phyloP scores from a whole-genome alignment of 2,797 vertebrate species.

The Alosa sapidissima region DNA sequence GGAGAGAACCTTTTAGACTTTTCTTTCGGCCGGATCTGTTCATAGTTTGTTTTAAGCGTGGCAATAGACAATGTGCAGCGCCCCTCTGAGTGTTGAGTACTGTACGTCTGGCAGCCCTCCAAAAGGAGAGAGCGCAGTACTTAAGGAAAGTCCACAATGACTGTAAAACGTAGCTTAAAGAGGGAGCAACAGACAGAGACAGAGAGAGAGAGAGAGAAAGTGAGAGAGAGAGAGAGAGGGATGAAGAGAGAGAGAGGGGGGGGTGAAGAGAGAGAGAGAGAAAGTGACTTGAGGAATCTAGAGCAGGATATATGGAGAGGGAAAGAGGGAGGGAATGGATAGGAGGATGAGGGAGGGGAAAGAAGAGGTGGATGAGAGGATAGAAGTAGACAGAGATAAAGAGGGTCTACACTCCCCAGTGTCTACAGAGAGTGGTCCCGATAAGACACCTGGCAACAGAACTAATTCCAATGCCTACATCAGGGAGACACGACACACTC shows the following conservation, averaged over 20 bases:
- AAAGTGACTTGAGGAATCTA: not conserved
- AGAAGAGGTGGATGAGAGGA: not conserved
- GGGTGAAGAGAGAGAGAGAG: not conserved
- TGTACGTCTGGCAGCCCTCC: not conserved
- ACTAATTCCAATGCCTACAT: not conserved
- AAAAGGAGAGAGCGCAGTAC: not conserved
- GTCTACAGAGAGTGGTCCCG: not conserved
- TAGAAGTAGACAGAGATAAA: not conserved
- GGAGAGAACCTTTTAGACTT: not conserved
- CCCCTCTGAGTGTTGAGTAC: not conserved
- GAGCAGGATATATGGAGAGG: not conserved
- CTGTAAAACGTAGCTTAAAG: not conserved
- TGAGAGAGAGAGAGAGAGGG: no score
- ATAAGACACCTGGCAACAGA: not conserved
- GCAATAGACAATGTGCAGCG: not conserved
- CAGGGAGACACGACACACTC: not conserved
- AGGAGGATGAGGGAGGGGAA: not conserved
- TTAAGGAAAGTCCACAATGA: slow-evolving; percentile 1
- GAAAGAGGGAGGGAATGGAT: not conserved
- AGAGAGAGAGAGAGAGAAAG: not conserved
- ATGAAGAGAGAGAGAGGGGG: no score
- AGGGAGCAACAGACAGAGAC: not conserved
- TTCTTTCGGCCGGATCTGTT: not conserved
- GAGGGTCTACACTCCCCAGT: not conserved
- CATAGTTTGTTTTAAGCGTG: not conserved